Evolutionary conservation across 2,113 vertebrate species (phyloP), one percentile per base, ranked within the genome.

Genomic region (Cochlearius cochlearius): DNA sequence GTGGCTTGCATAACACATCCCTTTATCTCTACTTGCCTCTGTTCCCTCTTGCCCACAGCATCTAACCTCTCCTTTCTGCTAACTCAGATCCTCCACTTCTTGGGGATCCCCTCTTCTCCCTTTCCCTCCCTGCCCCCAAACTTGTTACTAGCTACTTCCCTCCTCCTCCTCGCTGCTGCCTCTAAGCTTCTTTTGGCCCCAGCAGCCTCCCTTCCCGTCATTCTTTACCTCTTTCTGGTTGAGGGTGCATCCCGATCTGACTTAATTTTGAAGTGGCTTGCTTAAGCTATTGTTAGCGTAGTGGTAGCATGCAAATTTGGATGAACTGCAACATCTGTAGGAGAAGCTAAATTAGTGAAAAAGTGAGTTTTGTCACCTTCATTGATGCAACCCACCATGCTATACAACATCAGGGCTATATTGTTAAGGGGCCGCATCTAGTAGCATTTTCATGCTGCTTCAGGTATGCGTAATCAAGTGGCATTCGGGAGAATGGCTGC

Each of bases 371-470:
- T 92, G 36, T 79, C 22, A 38, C 39, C 23, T 39, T 47, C 56
- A 14, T 10, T 75, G 66, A 27, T 78, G 52, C 47, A 88, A 52
- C 18, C 17, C 27, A 43, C 30, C 7, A 7, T 64, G 75, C 81
- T 90, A 0, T 30, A 0, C 27, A 81, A 59, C 43, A 21, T 38
- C 52, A n/a, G 8, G 21, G 21, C 27, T 66, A 0, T 62, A 11
- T 32, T 55, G 7, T n/a, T 64, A 76, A 76, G 22, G 19, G 25
- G 11, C 43, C 2, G 1, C 43, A 32, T 75, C 0, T 2, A 47
- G 23, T 38, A 50, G 9, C 0, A 6, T 60, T 72, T 75, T 67
- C 20, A 5, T 68, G 36, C 30, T 55, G n/a, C 34, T 82, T 78
- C 64, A 59, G 47, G 7, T 73, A 7, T 34, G 3, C 38, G 34